Base-by-base conservation (phyloP, 2,797 vertebrate genomes). In the Danio choprae region DNA sequence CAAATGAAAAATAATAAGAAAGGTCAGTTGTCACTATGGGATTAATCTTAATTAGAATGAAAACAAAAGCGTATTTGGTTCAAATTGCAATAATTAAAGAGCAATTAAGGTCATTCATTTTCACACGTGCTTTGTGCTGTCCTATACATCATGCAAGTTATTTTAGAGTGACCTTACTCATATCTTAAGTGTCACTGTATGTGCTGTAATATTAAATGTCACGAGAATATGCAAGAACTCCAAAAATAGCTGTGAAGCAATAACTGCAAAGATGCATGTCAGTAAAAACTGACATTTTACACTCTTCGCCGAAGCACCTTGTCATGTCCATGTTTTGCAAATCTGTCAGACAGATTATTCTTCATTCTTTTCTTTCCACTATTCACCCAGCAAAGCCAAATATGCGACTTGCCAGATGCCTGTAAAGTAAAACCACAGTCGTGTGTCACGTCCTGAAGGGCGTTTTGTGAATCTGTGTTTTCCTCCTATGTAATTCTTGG, bases 261-360 rank as follows among this genome's bases (percentile, higher is more conserved):
- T 60, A 62, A 48, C 16, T 48, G 22, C 53, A 77, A 51, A 76
- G 48, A 80, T 51, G 36, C 53, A 63, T 82, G 73, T 82, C 67
- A 80, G 58, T 67, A 20, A 60, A 46, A 74, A 68, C 15, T 60
- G 3, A 58, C 29, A 29, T 18, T 73, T 60, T 67, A 68, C 67
- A 36, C 63, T 74, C 22, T 69, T 69, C n/a, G 62, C 62, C 15
- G 44, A 59, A 53, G 73, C 74, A 85, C 77, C 58, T 64, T 58
- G 11, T 41, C 46, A 58, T 70, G 79, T 74, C 75, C 74, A 79
- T 70, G 71, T 84, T 76, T n/a, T 72, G 44, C 18, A 65, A 75
- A 62, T 13, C 53, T 80, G 50, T 72, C 76, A 74, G 43, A 79
- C 41, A 70, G 6, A 69, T 8, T 20, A 6, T 40, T 56, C 15